A percentile compares a stretch with the other conserved stretches of the same genome.
These are phyloP conservation scores for Drosophila ezoana DNA, from an alignment of 2,888 invertebrate species.

Conservation along the genomic window DNA sequence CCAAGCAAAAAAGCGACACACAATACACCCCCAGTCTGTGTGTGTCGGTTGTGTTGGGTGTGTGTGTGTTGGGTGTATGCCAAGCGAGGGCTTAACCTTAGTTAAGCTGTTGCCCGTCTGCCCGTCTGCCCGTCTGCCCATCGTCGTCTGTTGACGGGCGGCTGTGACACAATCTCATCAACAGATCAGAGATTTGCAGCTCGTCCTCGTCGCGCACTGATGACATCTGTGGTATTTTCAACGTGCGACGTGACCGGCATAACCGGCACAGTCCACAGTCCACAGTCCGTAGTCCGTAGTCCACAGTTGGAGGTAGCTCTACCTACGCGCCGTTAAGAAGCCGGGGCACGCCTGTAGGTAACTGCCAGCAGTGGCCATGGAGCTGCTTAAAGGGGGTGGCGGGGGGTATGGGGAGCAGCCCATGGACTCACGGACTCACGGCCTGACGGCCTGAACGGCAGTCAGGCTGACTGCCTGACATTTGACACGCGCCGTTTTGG, in stretches of 20 bases:
- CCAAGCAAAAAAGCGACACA: conserved; percentile 35
- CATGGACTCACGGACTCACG: conserved; percentile 6
- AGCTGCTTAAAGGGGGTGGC: neutral
- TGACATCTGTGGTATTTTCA: conserved; percentile 82
- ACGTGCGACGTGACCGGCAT: conserved; percentile 82
- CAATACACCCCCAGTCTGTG: conserved; percentile 20
- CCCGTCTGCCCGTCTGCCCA: conserved; percentile 45
- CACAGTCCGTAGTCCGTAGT: conserved; percentile 1
- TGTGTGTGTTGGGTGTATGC: conserved; percentile 18
- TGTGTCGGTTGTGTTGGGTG: conserved; percentile 22
- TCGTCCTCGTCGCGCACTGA: conserved; percentile 76
- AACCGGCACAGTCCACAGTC: conserved; percentile 45
- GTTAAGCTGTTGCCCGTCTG: conserved; percentile 72
- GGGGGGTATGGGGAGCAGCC: neutral
- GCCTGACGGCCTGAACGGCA: conserved; percentile 10
- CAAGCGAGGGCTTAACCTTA: conserved; percentile 75
- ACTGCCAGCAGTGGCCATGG: conserved; percentile 11
- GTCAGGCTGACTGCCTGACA: conserved; percentile 72
- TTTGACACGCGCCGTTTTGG: conserved; percentile 77
- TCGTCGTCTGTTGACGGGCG: conserved; percentile 60
- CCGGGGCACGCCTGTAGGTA: conserved; percentile 4
- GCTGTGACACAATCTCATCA: conserved; percentile 81
- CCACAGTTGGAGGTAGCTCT: neutral
- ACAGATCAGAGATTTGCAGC: conserved; percentile 80
- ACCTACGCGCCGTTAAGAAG: neutral